A percentile compares a stretch with the other conserved stretches of the same genome.
phyloP scores from a whole-genome alignment of 2,888 invertebrate species.

The Andrena praecox region DNA sequence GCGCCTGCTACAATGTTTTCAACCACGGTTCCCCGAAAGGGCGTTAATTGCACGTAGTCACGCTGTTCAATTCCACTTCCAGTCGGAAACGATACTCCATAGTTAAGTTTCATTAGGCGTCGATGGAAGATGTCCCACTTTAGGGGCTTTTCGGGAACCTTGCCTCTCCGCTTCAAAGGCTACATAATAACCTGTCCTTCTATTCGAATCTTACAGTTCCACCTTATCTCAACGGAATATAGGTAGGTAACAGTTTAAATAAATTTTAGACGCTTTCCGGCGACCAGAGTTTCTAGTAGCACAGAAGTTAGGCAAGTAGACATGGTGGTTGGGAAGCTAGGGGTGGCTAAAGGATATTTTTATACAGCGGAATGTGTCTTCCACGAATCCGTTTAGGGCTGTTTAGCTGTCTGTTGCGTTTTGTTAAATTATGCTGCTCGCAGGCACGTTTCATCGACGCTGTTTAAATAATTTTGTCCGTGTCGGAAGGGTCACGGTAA shows the following conservation, averaged over 20 bases:
- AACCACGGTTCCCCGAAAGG: constrained; percentile 61
- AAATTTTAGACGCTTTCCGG: too few relatives aligned
- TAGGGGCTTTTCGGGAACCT: background rate
- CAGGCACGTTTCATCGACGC: constrained; percentile 1
- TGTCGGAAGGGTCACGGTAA: constrained; percentile 16
- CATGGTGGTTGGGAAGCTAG: constrained; percentile 1
- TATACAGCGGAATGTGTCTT: constrained; percentile 77
- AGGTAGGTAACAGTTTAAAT: too few relatives aligned
- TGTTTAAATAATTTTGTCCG: constrained; percentile 18
- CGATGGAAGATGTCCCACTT: background rate
- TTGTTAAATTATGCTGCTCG: constrained; percentile 73
- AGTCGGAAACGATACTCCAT: background rate
- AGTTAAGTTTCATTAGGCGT: background rate
- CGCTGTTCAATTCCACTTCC: constrained; percentile 35
- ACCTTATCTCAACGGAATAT: too few relatives aligned
- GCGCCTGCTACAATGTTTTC: constrained; percentile 28
- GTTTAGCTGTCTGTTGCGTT: constrained; percentile 71
- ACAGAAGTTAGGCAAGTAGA: background rate
- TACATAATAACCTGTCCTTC: too few relatives aligned
- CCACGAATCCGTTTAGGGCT: constrained; percentile 78
- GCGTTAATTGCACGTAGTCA: constrained; percentile 53
- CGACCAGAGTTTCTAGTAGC: too few relatives aligned
- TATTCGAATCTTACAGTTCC: too few relatives aligned
- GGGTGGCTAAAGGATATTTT: constrained; percentile 73
- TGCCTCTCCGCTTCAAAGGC: too few relatives aligned